Conservation (phyloP, 2,113 vertebrate species). For the Ardeotis arabs region DNA sequence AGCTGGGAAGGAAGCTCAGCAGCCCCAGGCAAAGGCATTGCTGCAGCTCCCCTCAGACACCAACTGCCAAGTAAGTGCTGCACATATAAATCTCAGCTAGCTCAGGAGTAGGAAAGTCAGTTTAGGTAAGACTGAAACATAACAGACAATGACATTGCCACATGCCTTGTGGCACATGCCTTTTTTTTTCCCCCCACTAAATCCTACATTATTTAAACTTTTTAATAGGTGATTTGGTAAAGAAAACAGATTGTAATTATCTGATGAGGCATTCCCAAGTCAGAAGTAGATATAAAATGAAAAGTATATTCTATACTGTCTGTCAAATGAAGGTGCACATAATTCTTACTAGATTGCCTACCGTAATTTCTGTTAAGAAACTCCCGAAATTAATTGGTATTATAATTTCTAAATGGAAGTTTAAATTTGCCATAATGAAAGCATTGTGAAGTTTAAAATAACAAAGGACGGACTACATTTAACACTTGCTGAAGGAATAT, state of each 20-base stretch:
- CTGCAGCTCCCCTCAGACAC: neutral
- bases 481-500: neutral
- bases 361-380: neutral
- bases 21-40: neutral
- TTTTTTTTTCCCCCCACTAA: neutral
- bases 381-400: neutral
- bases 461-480: neutral
- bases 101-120: neutral
- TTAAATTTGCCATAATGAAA: neutral
- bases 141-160: neutral
- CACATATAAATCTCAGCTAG: neutral
- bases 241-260: neutral
- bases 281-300: neutral
- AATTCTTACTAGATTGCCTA: neutral
- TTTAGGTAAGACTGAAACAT: neutral
- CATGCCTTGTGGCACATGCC: neutral
- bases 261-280: neutral
- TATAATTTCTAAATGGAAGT: neutral
- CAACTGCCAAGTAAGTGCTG: neutral
- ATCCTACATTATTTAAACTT: neutral
- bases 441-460: neutral
- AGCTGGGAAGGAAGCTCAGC: neutral
- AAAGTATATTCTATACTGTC: neutral
- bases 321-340: neutral
- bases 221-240: neutral